Conservation (phyloP, 1,140 invertebrate species). For the Stegodyphus dumicola region DNA sequence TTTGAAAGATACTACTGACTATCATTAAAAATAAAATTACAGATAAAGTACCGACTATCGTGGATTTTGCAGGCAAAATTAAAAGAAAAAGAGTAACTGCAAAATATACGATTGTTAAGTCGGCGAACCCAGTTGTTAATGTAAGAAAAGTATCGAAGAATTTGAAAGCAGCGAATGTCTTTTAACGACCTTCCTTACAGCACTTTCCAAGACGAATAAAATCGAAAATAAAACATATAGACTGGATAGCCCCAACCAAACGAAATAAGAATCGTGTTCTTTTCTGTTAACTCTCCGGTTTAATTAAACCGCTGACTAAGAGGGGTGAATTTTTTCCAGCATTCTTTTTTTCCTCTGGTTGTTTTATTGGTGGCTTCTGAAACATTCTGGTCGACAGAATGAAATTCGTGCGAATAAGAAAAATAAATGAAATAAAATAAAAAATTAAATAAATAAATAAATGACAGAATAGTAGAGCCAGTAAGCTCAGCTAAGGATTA, state of each 20-base stretch:
- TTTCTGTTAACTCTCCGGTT: constrained; percentile 49
- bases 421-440: background rate
- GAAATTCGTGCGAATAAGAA: background rate
- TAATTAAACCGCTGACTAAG: constrained; percentile 44
- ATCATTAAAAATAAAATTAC: too few species aligned
- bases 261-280: constrained; percentile 27
- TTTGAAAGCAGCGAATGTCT: background rate
- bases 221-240: background rate
- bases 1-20: too few species aligned
- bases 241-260: background rate
- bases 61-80: too few species aligned
- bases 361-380: background rate
- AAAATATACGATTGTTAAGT: background rate
- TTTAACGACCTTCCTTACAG: background rate
- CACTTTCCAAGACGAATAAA: background rate
- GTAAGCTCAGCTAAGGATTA: constrained; percentile 18
- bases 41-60: too few species aligned
- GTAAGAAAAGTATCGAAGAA: background rate
- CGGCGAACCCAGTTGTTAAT: background rate
- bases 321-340: background rate
- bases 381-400: background rate
- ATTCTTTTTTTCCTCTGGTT: background rate
- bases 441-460: constrained; percentile 56
- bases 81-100: background rate
- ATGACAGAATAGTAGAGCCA: constrained; percentile 1